Conservation (phyloP, 2,797 vertebrate species). For the Gymnothorax reevesii region DNA sequence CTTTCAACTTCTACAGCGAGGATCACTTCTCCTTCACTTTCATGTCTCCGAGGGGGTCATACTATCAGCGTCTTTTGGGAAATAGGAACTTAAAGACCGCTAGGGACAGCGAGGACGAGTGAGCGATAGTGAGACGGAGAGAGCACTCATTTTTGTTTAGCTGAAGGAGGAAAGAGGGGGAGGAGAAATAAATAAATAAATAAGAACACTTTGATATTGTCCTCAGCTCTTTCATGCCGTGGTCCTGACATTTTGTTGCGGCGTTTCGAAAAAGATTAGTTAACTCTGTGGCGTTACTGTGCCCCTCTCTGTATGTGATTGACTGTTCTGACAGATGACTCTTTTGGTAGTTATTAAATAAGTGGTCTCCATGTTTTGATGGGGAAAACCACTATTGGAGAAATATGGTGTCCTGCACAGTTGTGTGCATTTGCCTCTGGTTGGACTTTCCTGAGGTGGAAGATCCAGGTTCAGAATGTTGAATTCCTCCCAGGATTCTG, state of each 20-base stretch:
- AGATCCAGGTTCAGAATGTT: too few species aligned
- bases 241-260: conserved; percentile 81
- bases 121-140: conserved; percentile 71
- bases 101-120: conserved; percentile 68
- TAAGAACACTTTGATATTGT: conserved; percentile 73
- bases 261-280: conserved; percentile 70
- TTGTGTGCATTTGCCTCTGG: not conserved
- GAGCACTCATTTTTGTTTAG: conserved; percentile 73
- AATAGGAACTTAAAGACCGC: conserved; percentile 67
- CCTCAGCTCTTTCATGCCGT: conserved; percentile 63
- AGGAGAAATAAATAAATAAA: conserved; percentile 44
- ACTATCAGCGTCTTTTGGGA: conserved; percentile 58
- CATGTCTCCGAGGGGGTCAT: conserved; percentile 63
- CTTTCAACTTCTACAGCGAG: conserved; percentile 65
- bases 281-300: conserved; percentile 62
- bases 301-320: conserved; percentile 49
- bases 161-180: conserved; percentile 70
- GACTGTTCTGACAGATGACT: conserved; percentile 50
- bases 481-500: too few species aligned
- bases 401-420: not conserved
- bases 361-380: conserved; percentile 51
- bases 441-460: not conserved
- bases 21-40: conserved; percentile 36
- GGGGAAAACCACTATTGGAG: conserved; percentile 36
- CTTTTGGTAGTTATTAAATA: not conserved